A percentile compares a stretch with the other conserved stretches of the same genome.
phyloP scores from a whole-genome alignment of 2,888 invertebrate species.

The Pseudococcus viburni region DNA sequence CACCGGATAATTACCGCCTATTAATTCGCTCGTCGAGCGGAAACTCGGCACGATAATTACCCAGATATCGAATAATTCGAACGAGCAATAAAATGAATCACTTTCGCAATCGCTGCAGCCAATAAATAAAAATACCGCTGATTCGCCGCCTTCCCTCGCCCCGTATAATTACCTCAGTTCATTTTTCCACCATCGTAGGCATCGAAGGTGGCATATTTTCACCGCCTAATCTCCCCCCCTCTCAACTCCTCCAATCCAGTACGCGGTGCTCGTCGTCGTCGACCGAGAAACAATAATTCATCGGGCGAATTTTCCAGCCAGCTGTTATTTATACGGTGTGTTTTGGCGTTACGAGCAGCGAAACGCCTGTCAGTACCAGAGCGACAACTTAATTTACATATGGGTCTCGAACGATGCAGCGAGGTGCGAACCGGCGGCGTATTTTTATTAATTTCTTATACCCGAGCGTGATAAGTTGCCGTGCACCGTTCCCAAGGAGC shows the following conservation, averaged over 20 bases:
- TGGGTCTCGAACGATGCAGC: background rate
- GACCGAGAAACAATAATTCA: slow-evolving; percentile 29
- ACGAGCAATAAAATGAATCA: background rate
- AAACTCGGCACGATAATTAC: slow-evolving; percentile 5
- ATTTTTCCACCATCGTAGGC: background rate
- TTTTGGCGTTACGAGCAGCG: background rate
- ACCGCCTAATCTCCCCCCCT: background rate
- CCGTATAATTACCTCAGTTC: background rate
- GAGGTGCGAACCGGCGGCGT: background rate
- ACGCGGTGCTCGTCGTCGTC: background rate
- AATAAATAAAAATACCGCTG: background rate
- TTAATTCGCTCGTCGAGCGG: background rate
- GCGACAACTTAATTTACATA: slow-evolving; percentile 43
- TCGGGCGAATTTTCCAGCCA: background rate
- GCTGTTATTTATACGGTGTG: slow-evolving; percentile 23
- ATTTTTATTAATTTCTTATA: slow-evolving; percentile 43
- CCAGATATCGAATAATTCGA: slow-evolving; percentile 18
- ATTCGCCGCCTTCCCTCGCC: background rate
- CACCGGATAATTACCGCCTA: slow-evolving; percentile 17
- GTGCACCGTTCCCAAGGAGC: background rate
- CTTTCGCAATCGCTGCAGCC: background rate
- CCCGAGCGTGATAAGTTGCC: slow-evolving; percentile 19
- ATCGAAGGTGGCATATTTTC: background rate
- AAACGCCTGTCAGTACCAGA: slow-evolving; percentile 39
- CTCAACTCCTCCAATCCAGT: background rate